Conservation (phyloP, 2,888 invertebrate species). For the Polydrusus cervinus region DNA sequence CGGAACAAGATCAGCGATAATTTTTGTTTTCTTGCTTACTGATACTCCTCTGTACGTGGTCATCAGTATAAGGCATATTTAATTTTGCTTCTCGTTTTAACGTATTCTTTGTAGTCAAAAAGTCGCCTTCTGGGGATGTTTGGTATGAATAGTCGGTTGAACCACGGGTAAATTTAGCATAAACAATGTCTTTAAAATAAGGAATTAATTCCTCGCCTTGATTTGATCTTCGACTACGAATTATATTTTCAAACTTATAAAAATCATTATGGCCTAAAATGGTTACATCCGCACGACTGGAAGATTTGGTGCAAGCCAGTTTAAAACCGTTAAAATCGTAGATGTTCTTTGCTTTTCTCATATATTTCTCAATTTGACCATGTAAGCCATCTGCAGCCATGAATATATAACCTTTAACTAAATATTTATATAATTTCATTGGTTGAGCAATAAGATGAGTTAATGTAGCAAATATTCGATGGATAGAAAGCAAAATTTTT, state of each 20-base stretch:
- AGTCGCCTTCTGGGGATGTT: constrained; percentile 9
- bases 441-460: constrained; percentile 17
- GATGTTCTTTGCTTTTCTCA: constrained; percentile 12
- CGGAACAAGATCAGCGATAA: too few species aligned
- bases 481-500: constrained; percentile 12
- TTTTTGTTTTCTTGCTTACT: too few species aligned
- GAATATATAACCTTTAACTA: constrained; percentile 13
- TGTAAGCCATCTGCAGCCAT: constrained; percentile 17
- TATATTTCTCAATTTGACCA: constrained; percentile 18
- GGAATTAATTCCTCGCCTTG: constrained; percentile 18
- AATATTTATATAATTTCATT: constrained; percentile 18
- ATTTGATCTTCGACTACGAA: constrained; percentile 4
- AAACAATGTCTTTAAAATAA: constrained; percentile 20
- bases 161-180: constrained; percentile 19
- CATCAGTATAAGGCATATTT: too few species aligned
- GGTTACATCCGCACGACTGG: constrained; percentile 9
- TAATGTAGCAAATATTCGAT: constrained; percentile 1
- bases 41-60: too few species aligned
- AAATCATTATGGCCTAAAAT: constrained; percentile 6
- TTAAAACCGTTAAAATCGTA: constrained; percentile 24
- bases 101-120: constrained; percentile 20
- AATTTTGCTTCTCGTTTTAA: neutral
- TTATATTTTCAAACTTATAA: constrained; percentile 19
- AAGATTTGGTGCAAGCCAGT: constrained; percentile 15
- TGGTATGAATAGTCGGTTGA: neutral